phyloP scores from a whole-genome alignment of 2,113 vertebrate genomes.

The Ifrita kowaldi region DNA sequence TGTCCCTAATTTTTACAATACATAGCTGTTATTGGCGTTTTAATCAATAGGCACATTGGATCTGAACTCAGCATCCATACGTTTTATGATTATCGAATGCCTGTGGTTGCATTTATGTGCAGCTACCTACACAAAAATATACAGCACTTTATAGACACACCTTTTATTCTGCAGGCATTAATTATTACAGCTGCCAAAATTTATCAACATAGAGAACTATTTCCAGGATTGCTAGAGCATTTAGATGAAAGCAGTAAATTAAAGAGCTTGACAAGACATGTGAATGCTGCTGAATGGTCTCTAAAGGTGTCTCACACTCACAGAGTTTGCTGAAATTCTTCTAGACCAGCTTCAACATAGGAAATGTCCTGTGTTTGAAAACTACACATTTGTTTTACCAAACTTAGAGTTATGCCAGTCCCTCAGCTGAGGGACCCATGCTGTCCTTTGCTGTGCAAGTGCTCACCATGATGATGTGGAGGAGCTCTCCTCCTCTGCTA shows the following conservation, averaged over 20 bases:
- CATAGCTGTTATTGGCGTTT: background rate
- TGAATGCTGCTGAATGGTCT: background rate
- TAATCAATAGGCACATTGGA: background rate
- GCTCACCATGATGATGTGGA: background rate
- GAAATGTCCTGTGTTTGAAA: background rate
- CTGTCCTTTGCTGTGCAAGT: background rate
- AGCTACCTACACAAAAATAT: background rate
- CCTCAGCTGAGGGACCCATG: background rate
- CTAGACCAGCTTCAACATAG: background rate
- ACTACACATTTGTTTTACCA: background rate
- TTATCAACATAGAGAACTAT: background rate
- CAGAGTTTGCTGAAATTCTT: background rate
- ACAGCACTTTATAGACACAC: background rate
- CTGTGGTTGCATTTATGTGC: background rate
- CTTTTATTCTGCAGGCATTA: background rate
- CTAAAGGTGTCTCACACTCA: background rate
- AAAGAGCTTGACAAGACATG: background rate
- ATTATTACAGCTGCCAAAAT: background rate
- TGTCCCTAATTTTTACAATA: background rate
- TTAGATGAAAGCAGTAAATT: background rate
- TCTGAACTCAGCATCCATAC: background rate
- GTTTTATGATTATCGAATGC: background rate
- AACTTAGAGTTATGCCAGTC: background rate
- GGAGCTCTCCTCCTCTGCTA: accelerated
- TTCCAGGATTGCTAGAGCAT: background rate